Evolutionary conservation across 2,888 invertebrate genomes (phyloP).

Genomic region (Melikaiella ostensackeni): DNA sequence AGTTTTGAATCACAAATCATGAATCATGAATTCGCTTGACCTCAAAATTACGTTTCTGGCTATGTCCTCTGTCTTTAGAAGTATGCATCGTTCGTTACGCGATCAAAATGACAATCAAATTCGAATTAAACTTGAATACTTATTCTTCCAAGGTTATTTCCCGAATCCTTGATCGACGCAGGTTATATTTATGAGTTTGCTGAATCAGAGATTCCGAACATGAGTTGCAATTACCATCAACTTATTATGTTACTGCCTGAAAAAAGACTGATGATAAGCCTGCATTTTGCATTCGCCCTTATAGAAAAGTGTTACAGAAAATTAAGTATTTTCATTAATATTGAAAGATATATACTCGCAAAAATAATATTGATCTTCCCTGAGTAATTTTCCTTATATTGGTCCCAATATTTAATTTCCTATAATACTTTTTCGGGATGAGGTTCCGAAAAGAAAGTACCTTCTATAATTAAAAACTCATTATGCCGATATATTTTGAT

Average conservation of each 20-base stretch:
- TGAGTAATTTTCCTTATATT: no score
- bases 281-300: no score
- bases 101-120: constrained; percentile 35
- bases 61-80: constrained; percentile 14
- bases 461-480: no score
- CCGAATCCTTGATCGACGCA: constrained; percentile 27
- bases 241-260: background rate
- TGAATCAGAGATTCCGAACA: constrained; percentile 19
- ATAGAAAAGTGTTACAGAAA: no score
- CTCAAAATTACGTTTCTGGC: constrained; percentile 17
- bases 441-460: no score
- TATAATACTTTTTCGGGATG: no score
- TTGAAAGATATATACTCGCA: no score
- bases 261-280: background rate
- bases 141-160: constrained; percentile 22
- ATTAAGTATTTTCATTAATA: no score
- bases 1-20: background rate
- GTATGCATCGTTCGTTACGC: constrained; percentile 12
- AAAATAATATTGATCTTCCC: no score
- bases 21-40: constrained; percentile 10
- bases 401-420: no score
- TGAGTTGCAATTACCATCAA: constrained; percentile 13
- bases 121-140: constrained; percentile 25
- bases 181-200: constrained; percentile 8
- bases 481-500: no score